These are phyloP conservation scores for Pantelozetes paolii DNA, from an alignment of 2,888 invertebrate genomes.

Conservation along the genomic window DNA sequence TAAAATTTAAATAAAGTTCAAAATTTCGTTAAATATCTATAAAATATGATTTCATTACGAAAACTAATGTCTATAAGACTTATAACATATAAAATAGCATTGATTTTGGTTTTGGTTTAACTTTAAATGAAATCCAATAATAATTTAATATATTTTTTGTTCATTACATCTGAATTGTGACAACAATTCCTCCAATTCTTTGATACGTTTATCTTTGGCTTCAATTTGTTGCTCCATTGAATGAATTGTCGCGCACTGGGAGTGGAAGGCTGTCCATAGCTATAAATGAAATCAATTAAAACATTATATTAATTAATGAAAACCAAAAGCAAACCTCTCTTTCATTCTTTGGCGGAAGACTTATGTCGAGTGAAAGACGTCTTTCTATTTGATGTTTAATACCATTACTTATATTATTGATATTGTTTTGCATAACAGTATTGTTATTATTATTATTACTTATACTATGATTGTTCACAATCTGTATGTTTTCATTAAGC, in stretches of 20 bases:
- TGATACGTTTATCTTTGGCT: slow-evolving; percentile 71
- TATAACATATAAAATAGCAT: slow-evolving; percentile 2
- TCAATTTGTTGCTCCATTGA: slow-evolving; percentile 70
- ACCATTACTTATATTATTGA: slow-evolving; percentile 7
- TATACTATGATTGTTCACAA: slow-evolving; percentile 13
- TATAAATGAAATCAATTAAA: slow-evolving; percentile 53
- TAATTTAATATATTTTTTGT: slow-evolving; percentile 12
- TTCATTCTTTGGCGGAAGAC: slow-evolving; percentile 38
- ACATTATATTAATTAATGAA: too few species aligned
- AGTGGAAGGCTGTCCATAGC: slow-evolving; percentile 70
- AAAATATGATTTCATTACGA: neutral
- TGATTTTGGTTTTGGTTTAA: too few species aligned
- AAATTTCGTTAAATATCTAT: too few species aligned
- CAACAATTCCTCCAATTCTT: slow-evolving; percentile 67
- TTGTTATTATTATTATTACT: slow-evolving; percentile 2
- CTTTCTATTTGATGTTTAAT: neutral
- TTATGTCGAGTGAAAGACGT: neutral
- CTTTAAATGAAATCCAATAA: neutral
- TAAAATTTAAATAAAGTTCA: neutral
- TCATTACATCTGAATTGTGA: neutral
- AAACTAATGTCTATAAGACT: neutral
- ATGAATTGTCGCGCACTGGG: slow-evolving; percentile 73
- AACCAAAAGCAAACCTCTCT: slow-evolving; percentile 35
- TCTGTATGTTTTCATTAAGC: neutral
- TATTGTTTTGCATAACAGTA: neutral